Percentiles rank a stretch among this genome's conserved stretches.
These are phyloP conservation scores for Tamias sibiricus DNA, from an alignment of 2,113 vertebrate genomes.

Conservation along the genomic window DNA sequence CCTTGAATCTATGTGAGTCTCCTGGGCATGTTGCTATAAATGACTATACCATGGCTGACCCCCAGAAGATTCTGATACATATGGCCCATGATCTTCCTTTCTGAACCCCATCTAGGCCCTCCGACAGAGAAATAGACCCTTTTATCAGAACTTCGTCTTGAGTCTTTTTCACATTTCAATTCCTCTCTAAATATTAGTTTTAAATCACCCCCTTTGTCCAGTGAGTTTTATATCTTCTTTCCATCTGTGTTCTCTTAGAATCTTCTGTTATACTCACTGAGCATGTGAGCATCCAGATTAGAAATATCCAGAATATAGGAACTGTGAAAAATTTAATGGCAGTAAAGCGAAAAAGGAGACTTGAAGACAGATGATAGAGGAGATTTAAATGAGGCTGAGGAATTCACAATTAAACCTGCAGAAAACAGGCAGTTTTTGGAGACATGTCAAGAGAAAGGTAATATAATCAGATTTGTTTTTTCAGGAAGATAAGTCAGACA, in stretches of 20 bases:
- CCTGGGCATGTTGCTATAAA: neutral
- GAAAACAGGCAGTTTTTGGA: constrained; percentile 18
- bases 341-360: neutral
- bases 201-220: neutral
- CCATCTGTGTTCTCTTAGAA: constrained; percentile 17
- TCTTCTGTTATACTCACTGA: neutral
- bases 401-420: neutral
- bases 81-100: neutral
- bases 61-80: neutral
- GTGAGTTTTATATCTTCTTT: constrained; percentile 44
- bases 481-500: neutral
- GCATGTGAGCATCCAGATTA: neutral
- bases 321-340: neutral
- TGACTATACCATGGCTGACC: neutral
- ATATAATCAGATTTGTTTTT: neutral
- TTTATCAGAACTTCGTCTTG: constrained; percentile 1
- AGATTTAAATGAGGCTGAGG: neutral
- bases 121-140: neutral
- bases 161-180: constrained; percentile 11
- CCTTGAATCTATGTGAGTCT: neutral
- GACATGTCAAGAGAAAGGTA: neutral
- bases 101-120: neutral
- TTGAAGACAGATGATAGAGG: neutral
- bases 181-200: neutral
- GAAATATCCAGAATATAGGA: neutral